Evolutionary conservation across 2,797 vertebrate genomes (phyloP), one percentile per base, ranked within the genome.

Genomic region (Neomorphus geoffroyi): DNA sequence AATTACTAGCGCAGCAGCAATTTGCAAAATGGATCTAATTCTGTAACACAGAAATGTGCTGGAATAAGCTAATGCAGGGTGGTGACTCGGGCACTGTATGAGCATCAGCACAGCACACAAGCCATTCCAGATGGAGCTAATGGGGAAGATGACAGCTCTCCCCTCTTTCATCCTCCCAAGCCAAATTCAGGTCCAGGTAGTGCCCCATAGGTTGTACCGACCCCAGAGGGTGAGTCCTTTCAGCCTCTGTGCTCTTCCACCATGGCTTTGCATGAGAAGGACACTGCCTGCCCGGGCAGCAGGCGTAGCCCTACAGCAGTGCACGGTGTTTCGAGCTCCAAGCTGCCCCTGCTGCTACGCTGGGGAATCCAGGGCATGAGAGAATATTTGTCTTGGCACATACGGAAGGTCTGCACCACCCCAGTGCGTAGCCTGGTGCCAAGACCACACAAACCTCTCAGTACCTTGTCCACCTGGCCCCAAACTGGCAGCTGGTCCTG

Each of bases 1-100:
- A 91, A 78, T 72, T 85, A 78, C 57, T 53, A 80, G 67, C 23
- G 66, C 81, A 86, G 80, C 32, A 93, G 70, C 53, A 94, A 80
- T 93, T 61, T 94, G 74, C 61, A 94, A 90, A 95, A 92, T 65
- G 80, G 74, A 89, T 80, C 86, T 88, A 80, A 93, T 94, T 95
- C 87, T 82, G 26, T 65, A 82, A 61, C 27, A 69, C 7, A 35
- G 71, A 93, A 94, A 94, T 39, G 37, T 60, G 78, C 56, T 73
- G 88, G 86, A 86, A 94, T 85, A 93, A 94, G 74, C 78, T 92
- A 92, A 96, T 77, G 81, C 56, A 80, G 50, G 83, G 88, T 50
- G 64, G 86, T 74, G 93, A 90, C 90, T 94, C 0, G 84, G 90
- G 93, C 93, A 90, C 90, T 8, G 35, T 6, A 21, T 5, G 39